Conservation (phyloP, 2,888 invertebrate genomes). For the Nudaria mundana region DNA sequence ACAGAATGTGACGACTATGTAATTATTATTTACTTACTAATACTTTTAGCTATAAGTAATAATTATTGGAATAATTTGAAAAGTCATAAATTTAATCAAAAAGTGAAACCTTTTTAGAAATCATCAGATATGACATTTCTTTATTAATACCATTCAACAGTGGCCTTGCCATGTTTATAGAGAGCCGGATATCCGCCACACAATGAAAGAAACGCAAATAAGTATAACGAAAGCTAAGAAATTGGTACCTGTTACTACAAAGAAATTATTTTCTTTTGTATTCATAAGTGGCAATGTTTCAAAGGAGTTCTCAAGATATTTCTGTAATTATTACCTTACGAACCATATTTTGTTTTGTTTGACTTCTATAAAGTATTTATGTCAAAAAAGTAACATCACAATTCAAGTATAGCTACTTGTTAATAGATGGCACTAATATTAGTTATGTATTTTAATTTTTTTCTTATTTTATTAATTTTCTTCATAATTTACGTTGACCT, state of each 20-base stretch:
- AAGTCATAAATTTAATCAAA: background rate
- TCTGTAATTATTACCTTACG: constrained; percentile 33
- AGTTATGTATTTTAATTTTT: background rate
- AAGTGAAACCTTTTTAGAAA: constrained; percentile 3
- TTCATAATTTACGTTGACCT: too few relatives aligned
- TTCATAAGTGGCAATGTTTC: constrained; percentile 60
- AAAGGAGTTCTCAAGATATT: constrained; percentile 51
- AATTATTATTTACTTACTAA: background rate
- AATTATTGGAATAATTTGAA: background rate
- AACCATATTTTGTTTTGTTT: constrained; percentile 30
- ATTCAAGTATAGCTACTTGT: constrained; percentile 19
- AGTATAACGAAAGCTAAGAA: constrained; percentile 24
- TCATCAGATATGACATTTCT: constrained; percentile 5
- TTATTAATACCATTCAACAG: constrained; percentile 11
- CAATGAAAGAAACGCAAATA: constrained; percentile 34
- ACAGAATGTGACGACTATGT: constrained; percentile 1
- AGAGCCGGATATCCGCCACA: constrained; percentile 31
- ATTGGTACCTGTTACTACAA: constrained; percentile 48
- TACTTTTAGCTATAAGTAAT: background rate
- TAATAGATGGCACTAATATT: constrained; percentile 30
- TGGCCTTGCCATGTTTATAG: constrained; percentile 31
- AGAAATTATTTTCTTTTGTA: constrained; percentile 59
- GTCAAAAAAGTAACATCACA: constrained; percentile 8
- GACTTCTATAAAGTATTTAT: constrained; percentile 1
- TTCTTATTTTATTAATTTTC: too few relatives aligned